Base-by-base conservation (phyloP, 2,113 vertebrate genomes). In the Furnarius figulus region DNA sequence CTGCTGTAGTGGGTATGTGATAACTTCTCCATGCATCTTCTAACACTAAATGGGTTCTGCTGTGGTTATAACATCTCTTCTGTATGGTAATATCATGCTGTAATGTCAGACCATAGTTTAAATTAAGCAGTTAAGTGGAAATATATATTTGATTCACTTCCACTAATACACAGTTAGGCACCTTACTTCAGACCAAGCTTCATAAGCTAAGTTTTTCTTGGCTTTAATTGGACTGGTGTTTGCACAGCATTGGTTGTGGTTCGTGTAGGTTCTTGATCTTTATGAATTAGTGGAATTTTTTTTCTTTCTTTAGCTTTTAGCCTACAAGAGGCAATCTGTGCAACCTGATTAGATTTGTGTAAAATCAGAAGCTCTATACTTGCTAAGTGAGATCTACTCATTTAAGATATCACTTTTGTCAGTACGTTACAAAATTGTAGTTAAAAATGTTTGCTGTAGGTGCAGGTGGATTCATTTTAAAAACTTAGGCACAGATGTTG, bases 31-130 rank as follows among this genome's bases (percentile, higher is more conserved):
- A 6, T 0, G 0, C 6, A 10, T 27, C 58, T 76, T 46, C 58
- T 73, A 56, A 42, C 12, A 12, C 46, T 5, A 13, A 5, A 15
- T 14, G 30, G 59, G 39, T 65, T 65, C 24, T 91, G 46, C 30
- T 89, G 46, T 42, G 33, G 16, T 15, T 87, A 4, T 27, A 28
- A 12, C 33, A 18, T 39, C 59, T 78, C 35, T 92, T 78, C 44
- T 68, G 70, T 56, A 14, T 0, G 2, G 44, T 56, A 58, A 7
- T 22, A 2, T 49, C 0, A 0, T 47, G 11, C 68, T 46, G 4
- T 27, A 35, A 21, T 47, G 16, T 46, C 66, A 80, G 25, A 50
- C 15, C 12, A 6, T 12, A 28, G 19, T 27, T 89, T 50, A 55
- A 87, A 46, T 28, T 24, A 46, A 59, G 35, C n/a, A 55, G 12